Evolutionary conservation across 2,113 vertebrate genomes (phyloP).

Genomic region (Alethe diademata): DNA sequence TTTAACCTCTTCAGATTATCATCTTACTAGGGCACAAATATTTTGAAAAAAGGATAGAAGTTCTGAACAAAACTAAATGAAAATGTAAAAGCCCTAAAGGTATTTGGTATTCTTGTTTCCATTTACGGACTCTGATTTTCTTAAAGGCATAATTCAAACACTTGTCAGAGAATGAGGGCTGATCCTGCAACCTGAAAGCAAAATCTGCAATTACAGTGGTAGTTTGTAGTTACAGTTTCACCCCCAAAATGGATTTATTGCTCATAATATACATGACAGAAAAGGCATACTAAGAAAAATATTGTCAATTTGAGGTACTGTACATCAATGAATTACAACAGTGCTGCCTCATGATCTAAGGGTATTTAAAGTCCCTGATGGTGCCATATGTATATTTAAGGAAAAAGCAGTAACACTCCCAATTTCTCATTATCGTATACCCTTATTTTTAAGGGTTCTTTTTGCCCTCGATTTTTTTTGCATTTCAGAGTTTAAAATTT

Average conservation of each 20-base stretch:
- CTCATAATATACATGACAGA: not conserved
- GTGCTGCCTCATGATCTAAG: not conserved
- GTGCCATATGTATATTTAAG: not conserved
- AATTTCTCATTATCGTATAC: not conserved
- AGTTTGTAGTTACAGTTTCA: not conserved
- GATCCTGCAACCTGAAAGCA: not conserved
- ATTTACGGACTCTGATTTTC: not conserved
- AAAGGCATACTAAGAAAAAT: not conserved
- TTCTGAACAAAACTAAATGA: not conserved
- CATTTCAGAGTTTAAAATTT: not conserved
- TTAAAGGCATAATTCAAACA: not conserved
- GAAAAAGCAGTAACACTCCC: not conserved
- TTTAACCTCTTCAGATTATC: not conserved
- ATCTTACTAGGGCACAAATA: not conserved
- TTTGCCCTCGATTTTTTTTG: not conserved
- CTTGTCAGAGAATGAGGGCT: not conserved
- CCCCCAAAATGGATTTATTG: not conserved
- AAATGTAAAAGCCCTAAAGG: not conserved
- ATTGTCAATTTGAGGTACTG: not conserved
- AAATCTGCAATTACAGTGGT: not conserved
- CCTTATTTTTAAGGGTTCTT: not conserved
- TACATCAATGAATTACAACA: not conserved
- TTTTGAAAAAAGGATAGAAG: not conserved
- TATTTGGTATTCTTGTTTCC: not conserved
- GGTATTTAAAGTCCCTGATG: not conserved